Evolutionary conservation across 1,140 invertebrate genomes (phyloP).

Genomic region (Drosophila dunni): DNA sequence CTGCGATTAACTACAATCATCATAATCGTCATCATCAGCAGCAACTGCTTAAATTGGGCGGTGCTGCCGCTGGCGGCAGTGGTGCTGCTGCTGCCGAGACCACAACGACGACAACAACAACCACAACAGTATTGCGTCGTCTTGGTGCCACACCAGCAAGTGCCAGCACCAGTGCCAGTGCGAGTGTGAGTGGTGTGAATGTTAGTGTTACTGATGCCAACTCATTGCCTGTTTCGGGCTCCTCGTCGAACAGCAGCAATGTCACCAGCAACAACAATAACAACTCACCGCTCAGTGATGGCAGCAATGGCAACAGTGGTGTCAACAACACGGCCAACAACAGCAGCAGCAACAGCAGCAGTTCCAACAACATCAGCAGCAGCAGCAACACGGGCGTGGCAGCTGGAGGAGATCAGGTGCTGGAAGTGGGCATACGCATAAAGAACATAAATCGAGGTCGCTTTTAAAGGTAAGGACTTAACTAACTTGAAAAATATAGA

Average conservation of each 20-base stretch:
- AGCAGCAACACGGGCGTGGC: constrained; percentile 41
- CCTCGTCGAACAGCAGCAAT: constrained; percentile 18
- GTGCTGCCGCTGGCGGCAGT: constrained; percentile 22
- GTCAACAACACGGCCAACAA: constrained; percentile 6
- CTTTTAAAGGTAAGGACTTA: constrained; percentile 43
- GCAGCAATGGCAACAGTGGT: constrained; percentile 64
- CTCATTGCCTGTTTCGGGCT: constrained; percentile 19
- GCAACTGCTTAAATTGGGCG: constrained; percentile 58
- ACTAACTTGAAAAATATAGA: neutral
- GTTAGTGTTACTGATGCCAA: constrained; percentile 10
- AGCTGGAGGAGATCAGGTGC: constrained; percentile 67
- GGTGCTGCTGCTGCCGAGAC: constrained; percentile 64
- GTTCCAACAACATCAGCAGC: constrained; percentile 26
- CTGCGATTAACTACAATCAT: constrained; percentile 73
- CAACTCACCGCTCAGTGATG: constrained; percentile 72
- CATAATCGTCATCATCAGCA: constrained; percentile 75
- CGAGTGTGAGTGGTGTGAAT: constrained; percentile 13
- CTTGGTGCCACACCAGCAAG: constrained; percentile 35
- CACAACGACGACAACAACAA: constrained; percentile 71
- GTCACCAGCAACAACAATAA: constrained; percentile 62
- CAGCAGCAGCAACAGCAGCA: constrained; percentile 19
- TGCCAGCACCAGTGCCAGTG: constrained; percentile 9
- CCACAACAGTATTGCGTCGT: constrained; percentile 65
- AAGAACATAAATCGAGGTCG: constrained; percentile 78
- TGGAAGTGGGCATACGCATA: constrained; percentile 81